Evolutionary conservation across 1,140 invertebrate species (phyloP).

Genomic region (Brachionus paranguensis): DNA sequence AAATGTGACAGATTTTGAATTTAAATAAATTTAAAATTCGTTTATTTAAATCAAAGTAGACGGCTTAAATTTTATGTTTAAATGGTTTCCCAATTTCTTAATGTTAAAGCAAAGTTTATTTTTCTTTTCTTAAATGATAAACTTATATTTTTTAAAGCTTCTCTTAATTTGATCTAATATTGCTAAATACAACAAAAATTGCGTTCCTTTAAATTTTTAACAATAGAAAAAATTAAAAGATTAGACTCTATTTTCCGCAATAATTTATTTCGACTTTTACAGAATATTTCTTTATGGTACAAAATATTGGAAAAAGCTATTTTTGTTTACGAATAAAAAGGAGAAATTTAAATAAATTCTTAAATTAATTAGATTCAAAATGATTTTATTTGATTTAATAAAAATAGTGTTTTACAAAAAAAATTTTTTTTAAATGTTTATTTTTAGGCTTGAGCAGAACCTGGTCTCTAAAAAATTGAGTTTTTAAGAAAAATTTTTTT

Average conservation of each 20-base stretch:
- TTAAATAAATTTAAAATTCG: conserved; percentile 23
- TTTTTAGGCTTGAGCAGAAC: neutral
- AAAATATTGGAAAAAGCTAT: neutral
- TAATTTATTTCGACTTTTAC: too few species aligned
- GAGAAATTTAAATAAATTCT: neutral
- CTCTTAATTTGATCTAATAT: neutral
- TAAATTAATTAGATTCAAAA: neutral
- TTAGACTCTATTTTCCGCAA: too few species aligned
- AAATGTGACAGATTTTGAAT: neutral
- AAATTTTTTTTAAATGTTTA: neutral
- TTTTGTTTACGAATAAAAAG: neutral
- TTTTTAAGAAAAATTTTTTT: neutral
- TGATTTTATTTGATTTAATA: neutral
- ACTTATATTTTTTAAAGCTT: neutral
- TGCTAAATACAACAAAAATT: neutral
- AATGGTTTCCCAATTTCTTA: neutral
- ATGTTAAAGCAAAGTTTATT: neutral
- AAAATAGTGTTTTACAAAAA: neutral
- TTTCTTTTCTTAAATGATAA: neutral
- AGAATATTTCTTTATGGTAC: too few species aligned
- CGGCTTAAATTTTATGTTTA: neutral
- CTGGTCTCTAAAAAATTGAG: neutral
- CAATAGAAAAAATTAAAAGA: too few species aligned
- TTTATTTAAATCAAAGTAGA: neutral
- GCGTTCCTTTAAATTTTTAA: neutral